Conservation (phyloP, 2,888 invertebrate species). For the Ormyrus pomaceus region DNA sequence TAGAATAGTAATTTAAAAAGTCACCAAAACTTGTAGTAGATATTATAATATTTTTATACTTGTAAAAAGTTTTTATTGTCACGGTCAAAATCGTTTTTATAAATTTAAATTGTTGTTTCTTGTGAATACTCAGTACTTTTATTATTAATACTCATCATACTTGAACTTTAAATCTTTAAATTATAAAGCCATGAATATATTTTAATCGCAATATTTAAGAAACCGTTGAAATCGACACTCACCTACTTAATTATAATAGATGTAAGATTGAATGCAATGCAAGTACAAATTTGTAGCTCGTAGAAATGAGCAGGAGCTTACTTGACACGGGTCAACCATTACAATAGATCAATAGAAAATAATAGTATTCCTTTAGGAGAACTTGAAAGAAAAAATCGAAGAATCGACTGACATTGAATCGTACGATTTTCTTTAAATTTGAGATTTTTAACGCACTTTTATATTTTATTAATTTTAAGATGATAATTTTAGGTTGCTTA, state of each 20-base stretch:
- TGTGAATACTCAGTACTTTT: background rate
- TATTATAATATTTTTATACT: constrained; percentile 28
- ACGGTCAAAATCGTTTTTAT: background rate
- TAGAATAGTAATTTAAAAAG: constrained; percentile 23
- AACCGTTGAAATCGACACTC: too few relatives aligned
- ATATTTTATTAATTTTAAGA: constrained; percentile 1
- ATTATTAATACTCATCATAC: background rate
- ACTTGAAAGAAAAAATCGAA: constrained; percentile 10
- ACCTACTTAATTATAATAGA: background rate
- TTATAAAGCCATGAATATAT: background rate
- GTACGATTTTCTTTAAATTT: constrained; percentile 3
- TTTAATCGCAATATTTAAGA: too few relatives aligned
- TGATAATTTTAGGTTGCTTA: background rate
- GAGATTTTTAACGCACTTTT: constrained; percentile 10
- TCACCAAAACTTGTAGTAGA: constrained; percentile 47
- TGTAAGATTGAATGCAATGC: background rate
- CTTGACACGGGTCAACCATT: constrained; percentile 26
- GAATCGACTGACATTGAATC: constrained; percentile 38
- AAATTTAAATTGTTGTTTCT: background rate
- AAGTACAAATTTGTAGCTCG: constrained; percentile 48
- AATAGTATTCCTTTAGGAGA: constrained; percentile 21
- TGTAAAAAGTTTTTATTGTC: constrained; percentile 22
- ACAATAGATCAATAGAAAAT: constrained; percentile 15
- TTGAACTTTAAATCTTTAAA: background rate
- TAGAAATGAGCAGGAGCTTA: constrained; percentile 14